phyloP scores from a whole-genome alignment of 2,113 vertebrate species.

The Axis porcinus region DNA sequence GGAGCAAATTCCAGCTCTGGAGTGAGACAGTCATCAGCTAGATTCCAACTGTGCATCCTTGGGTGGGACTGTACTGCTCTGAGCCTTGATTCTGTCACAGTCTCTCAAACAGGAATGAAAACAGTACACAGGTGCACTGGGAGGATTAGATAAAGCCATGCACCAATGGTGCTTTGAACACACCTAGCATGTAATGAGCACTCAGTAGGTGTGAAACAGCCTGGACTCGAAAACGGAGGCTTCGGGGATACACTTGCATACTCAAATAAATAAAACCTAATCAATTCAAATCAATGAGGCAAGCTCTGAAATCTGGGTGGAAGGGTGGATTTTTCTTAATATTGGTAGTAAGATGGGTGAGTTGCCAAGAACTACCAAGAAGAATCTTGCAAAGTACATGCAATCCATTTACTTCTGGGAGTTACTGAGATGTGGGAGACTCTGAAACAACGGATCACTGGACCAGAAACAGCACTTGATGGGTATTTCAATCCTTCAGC shows the following conservation, averaged over 20 bases:
- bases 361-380: neutral
- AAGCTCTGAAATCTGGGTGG: neutral
- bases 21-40: neutral
- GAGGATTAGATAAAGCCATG: neutral
- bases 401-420: neutral
- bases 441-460: neutral
- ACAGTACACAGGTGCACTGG: accelerated
- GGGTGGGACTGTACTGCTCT: neutral
- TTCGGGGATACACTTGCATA: neutral
- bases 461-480: neutral
- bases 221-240: accelerated
- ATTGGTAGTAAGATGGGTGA: neutral
- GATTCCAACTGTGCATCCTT: neutral
- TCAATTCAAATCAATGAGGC: neutral
- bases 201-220: neutral
- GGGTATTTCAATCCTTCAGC: neutral
- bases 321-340: neutral
- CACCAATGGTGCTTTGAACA: accelerated
- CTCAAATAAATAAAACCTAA: neutral
- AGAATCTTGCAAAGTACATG: neutral
- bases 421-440: neutral
- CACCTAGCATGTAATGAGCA: accelerated
- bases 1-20: neutral
- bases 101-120: neutral
- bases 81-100: neutral